Evolutionary conservation across 2,888 invertebrate species (phyloP).

Genomic region (Amphiduros pacificus): DNA sequence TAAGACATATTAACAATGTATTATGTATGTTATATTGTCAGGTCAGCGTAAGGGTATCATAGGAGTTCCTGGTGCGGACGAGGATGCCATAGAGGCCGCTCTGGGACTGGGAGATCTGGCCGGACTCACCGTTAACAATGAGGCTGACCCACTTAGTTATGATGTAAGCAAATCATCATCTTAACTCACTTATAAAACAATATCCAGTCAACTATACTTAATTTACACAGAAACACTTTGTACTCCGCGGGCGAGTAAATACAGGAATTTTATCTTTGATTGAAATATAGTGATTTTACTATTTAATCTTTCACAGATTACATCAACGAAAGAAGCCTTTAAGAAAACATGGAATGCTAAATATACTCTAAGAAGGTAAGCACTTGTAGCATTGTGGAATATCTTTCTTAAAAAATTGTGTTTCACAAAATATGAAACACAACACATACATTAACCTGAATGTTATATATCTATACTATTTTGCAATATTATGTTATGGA

Average conservation of each 20-base stretch:
- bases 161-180: conserved; percentile 48
- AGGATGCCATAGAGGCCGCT: conserved; percentile 63
- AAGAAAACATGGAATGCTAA: conserved; percentile 69
- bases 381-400: too few relatives aligned
- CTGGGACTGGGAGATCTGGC: conserved; percentile 92
- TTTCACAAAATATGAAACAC: too few relatives aligned
- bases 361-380: conserved; percentile 74
- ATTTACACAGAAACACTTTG: too few relatives aligned
- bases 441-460: too few relatives aligned
- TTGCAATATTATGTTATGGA: too few relatives aligned
- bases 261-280: background rate
- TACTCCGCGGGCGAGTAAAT: background rate
- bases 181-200: too few relatives aligned
- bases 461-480: too few relatives aligned
- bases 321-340: conserved; percentile 69
- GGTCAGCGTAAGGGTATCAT: background rate
- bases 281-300: too few relatives aligned
- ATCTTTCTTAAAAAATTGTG: too few relatives aligned
- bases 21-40: conserved; percentile 19
- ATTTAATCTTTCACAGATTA: conserved; percentile 60
- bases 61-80: conserved; percentile 35
- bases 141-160: conserved; percentile 79
- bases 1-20: too few relatives aligned
- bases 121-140: conserved; percentile 94
- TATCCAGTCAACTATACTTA: too few relatives aligned